A percentile compares a stretch with the other conserved stretches of the same genome.
Evolutionary conservation across 2,888 invertebrate genomes (phyloP).

Genomic region (Boloria euphrosyne): DNA sequence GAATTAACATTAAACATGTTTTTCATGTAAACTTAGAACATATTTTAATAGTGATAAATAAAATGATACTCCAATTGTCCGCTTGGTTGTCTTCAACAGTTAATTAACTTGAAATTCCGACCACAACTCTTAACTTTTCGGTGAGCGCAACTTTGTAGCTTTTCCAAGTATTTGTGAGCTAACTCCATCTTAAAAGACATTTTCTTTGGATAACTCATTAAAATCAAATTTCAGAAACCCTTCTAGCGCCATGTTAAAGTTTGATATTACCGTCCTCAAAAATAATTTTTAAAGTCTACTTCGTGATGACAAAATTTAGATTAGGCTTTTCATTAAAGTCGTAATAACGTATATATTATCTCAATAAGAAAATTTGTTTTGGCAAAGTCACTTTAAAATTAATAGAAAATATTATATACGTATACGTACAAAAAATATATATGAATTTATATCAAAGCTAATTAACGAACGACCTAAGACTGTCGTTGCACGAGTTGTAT

Average conservation of each 20-base stretch:
- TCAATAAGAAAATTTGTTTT: too few species aligned
- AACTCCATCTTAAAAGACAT: constrained; percentile 28
- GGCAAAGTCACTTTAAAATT: too few species aligned
- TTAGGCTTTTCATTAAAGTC: too few species aligned
- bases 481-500: too few species aligned
- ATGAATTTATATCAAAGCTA: too few species aligned
- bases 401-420: too few species aligned
- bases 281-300: background rate
- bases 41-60: background rate
- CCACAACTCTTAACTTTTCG: constrained; percentile 27
- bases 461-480: too few species aligned
- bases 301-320: too few species aligned
- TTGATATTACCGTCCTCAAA: constrained; percentile 13
- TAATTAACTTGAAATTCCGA: constrained; percentile 34
- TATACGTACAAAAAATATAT: too few species aligned
- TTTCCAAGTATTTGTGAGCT: constrained; percentile 24
- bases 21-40: background rate
- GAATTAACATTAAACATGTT: too few species aligned
- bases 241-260: constrained; percentile 22
- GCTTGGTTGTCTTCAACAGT: constrained; percentile 25
- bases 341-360: too few species aligned
- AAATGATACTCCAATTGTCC: constrained; percentile 7
- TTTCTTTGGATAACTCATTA: constrained; percentile 35
- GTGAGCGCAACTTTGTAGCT: constrained; percentile 24
- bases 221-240: constrained; percentile 29